phyloP scores from a whole-genome alignment of 2,888 invertebrate species.

The Lepidonotus clava region DNA sequence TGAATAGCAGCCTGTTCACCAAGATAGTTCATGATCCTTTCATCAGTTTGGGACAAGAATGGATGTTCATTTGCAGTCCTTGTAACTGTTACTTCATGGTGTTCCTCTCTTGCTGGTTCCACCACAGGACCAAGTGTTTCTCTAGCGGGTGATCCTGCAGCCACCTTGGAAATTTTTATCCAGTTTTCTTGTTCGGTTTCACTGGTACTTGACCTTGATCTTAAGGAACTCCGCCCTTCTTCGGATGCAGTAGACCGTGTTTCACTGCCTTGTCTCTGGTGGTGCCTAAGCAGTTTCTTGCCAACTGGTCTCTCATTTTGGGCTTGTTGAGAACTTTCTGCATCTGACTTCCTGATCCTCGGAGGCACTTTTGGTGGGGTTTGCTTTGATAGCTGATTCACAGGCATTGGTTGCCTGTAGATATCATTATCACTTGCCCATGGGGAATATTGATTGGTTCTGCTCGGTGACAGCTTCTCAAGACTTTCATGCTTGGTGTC shows the following conservation, averaged over 20 bases:
- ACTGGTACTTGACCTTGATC: slow-evolving; percentile 14
- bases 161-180: slow-evolving; percentile 13
- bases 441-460: background rate
- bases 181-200: slow-evolving; percentile 43
- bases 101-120: background rate
- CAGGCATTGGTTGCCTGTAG: slow-evolving; percentile 33
- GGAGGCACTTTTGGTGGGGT: slow-evolving; percentile 33
- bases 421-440: slow-evolving; percentile 51
- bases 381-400: slow-evolving; percentile 23
- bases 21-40: slow-evolving; percentile 17
- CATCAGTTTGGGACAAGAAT: background rate
- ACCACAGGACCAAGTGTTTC: slow-evolving; percentile 36
- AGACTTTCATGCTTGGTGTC: slow-evolving; percentile 38
- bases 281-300: background rate
- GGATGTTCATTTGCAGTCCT: background rate
- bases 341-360: slow-evolving; percentile 16
- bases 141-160: background rate
- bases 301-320: background rate
- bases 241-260: slow-evolving; percentile 7
- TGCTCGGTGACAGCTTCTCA: slow-evolving; percentile 18
- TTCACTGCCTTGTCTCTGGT: background rate
- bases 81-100: background rate
- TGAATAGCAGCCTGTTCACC: slow-evolving; percentile 37
- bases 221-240: slow-evolving; percentile 22
- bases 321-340: background rate